phyloP scores from a whole-genome alignment of 1,140 invertebrate species.

The Bombus picipes region DNA sequence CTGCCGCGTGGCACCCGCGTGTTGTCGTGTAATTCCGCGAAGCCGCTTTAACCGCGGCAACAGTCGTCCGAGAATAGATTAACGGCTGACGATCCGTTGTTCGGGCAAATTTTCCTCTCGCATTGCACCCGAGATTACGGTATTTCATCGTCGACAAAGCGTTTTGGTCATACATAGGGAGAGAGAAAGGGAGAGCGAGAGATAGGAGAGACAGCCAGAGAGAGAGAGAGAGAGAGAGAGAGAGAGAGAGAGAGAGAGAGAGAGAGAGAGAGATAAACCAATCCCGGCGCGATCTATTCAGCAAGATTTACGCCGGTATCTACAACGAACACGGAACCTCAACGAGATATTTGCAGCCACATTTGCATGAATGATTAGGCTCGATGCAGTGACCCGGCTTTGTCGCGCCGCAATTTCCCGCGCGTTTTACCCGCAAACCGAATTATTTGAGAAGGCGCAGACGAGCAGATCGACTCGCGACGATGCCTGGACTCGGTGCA shows the following conservation, averaged over 20 bases:
- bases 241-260: neutral
- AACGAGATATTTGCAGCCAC: constrained; percentile 41
- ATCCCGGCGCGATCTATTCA: constrained; percentile 35
- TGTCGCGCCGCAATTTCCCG: neutral
- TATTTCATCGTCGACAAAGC: constrained; percentile 38
- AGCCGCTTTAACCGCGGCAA: neutral
- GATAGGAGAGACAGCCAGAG: neutral
- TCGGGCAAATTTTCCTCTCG: constrained; percentile 29
- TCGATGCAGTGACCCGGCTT: neutral
- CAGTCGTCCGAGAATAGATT: constrained; percentile 1
- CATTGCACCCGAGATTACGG: constrained; percentile 34
- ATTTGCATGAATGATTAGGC: constrained; percentile 37
- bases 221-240: neutral
- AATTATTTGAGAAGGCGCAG: neutral
- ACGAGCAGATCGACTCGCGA: neutral
- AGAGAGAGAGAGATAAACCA: neutral
- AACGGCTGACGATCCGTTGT: constrained; percentile 16
- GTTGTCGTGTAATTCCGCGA: constrained; percentile 19
- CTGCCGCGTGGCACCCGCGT: neutral
- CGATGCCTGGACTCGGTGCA: too few species aligned
- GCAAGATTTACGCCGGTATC: constrained; percentile 45
- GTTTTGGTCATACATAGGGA: constrained; percentile 11
- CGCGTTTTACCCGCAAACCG: neutral
- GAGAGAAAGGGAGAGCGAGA: neutral
- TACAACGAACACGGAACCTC: constrained; percentile 20